These are phyloP conservation scores for Astyanax mexicanus DNA, from an alignment of 2,797 vertebrate species.

Conservation along the genomic window DNA sequence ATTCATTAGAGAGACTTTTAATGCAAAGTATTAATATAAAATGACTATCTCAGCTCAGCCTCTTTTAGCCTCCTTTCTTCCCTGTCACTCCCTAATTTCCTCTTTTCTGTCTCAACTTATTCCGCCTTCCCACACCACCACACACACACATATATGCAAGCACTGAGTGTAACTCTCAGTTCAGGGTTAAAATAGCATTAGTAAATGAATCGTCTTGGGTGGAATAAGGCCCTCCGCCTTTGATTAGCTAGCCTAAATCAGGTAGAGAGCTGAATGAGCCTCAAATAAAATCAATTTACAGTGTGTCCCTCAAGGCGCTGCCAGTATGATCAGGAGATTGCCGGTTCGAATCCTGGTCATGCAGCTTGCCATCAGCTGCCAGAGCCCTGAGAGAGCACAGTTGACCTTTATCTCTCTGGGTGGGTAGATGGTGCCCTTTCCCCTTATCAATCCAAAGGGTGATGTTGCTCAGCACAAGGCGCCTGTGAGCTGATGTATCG, in stretches of 20 bases:
- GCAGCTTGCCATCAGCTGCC: too few relatives aligned
- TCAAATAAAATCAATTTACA: not conserved
- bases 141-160: not conserved
- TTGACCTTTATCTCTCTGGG: too few relatives aligned
- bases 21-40: conserved; percentile 74
- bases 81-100: conserved; percentile 29
- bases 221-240: not conserved
- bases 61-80: conserved; percentile 40
- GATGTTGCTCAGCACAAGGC: too few relatives aligned
- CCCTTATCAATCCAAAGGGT: too few relatives aligned
- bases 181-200: not conserved
- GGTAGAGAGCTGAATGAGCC: not conserved
- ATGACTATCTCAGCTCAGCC: conserved; percentile 55
- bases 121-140: conserved; percentile 16
- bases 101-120: conserved; percentile 17
- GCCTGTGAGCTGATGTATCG: too few relatives aligned
- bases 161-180: not conserved
- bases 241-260: not conserved
- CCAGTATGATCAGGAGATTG: too few relatives aligned
- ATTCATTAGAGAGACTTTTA: conserved; percentile 72
- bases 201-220: not conserved
- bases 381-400: too few relatives aligned
- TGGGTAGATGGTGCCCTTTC: too few relatives aligned
- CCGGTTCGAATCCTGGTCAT: too few relatives aligned
- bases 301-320: not conserved